Evolutionary conservation across 2,797 vertebrate genomes (phyloP).

Genomic region (Mustela erminea): DNA sequence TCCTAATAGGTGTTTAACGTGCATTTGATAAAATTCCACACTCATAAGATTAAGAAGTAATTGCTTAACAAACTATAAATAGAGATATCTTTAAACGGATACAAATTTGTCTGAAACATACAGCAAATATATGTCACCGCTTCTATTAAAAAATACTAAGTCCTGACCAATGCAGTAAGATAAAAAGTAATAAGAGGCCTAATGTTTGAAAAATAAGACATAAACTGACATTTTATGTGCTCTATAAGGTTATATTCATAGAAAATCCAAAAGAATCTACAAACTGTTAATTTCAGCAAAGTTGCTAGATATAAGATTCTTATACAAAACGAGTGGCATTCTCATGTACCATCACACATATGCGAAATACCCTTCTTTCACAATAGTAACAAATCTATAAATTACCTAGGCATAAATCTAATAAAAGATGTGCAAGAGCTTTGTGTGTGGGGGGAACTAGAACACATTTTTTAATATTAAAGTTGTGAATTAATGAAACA

Average conservation of each 20-base stretch:
- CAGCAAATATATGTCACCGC: not conserved
- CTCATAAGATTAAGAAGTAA: not conserved
- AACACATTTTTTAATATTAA: slow-evolving; percentile 22
- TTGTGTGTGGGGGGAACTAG: not conserved
- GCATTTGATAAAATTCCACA: slow-evolving; percentile 40
- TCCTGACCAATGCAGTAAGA: not conserved
- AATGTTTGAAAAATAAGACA: not conserved
- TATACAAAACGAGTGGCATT: not conserved
- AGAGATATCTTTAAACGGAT: not conserved
- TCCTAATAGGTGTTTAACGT: not conserved
- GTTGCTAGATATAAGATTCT: not conserved
- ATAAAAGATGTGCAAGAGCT: not conserved
- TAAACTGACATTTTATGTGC: slow-evolving; percentile 5
- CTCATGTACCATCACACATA: not conserved
- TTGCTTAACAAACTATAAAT: not conserved
- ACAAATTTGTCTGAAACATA: slow-evolving; percentile 12
- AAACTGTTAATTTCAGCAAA: slow-evolving; percentile 23
- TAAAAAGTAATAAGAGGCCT: not conserved
- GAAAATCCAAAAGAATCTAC: not conserved
- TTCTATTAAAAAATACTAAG: slow-evolving; percentile 21
- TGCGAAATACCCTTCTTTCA: not conserved
- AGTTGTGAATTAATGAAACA: slow-evolving; percentile 22
- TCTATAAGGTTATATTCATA: not conserved
- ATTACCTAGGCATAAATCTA: not conserved
- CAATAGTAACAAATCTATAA: not conserved